Base-by-base conservation (phyloP, 2,113 vertebrate genomes). In the Oenanthe oenanthe region DNA sequence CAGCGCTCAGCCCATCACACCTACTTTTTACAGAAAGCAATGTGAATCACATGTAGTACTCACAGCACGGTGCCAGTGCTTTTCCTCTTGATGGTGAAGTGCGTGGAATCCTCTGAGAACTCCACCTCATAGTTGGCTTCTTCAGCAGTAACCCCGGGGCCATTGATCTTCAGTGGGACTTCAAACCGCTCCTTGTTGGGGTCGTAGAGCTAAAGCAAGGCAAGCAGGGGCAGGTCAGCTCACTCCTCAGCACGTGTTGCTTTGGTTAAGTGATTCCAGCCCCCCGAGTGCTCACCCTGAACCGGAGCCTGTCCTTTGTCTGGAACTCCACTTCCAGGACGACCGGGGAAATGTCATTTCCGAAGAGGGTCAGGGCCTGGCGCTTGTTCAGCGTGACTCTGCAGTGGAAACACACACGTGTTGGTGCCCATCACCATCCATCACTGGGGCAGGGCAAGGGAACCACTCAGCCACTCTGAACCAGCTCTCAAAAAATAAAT, bases 291-390 rank as follows among this genome's bases (percentile, higher is more conserved):
- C 84, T 58, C 67, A 96, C 95, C 73, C 77, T 97, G 92, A 98
- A 97, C 24, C 80, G 48, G 7, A 97, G 75, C 19, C 85, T 71
- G 66, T 97, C 73, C 36, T 53, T 72, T 3, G 83, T 96, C 76
- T 96, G 88, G 81, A 96, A 92, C 79, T 97, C 95, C 72, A 94
- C 87, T 75, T 96, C 95, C 53, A 96, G 29, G 60, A 51, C 13
- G 2, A 96, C 0, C 0, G 89, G 83, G 31, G 89, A 97, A 90
- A 96, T 89, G 65, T 94, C 92, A 43, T 92, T 89, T 71, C 85
- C 78, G 0, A 97, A 97, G 43, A 96, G 80, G 19, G 82, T 91
- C 67, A 90, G 31, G 36, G 53, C 4, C 34, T 89, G 95, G 62
- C 21, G 57, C n/a, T 94, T 97, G 61, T 31, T 89, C 80, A 97